Percentiles rank a stretch among this genome's conserved stretches.
Conservation (phyloP, 2,797 vertebrate genomes). For the Cyclura pinguis region DNA sequence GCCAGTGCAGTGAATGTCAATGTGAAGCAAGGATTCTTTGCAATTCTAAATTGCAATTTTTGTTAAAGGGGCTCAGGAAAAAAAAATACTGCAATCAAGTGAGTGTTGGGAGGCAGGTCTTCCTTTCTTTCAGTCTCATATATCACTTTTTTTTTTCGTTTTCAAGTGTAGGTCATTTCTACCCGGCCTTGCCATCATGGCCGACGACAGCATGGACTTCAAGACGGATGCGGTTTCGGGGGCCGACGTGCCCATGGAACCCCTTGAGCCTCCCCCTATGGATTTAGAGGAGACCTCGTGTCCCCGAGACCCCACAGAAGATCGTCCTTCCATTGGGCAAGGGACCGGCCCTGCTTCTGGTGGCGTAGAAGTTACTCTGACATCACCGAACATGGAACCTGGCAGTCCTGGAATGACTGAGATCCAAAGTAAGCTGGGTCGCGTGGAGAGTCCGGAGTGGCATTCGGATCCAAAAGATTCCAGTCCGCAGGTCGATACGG, state of each 20-base stretch:
- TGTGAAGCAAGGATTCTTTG: no score
- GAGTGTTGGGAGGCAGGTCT: background rate
- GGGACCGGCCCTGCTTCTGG: accelerated
- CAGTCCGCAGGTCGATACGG: background rate
- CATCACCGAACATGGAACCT: background rate
- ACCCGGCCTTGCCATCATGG: background rate
- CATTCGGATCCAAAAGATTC: background rate
- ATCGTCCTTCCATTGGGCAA: accelerated
- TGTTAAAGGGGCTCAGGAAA: no score
- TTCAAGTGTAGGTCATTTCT: background rate
- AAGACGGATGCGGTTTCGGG: background rate
- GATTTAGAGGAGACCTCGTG: constrained; percentile 60
- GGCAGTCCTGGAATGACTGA: accelerated
- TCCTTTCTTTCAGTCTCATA: no score
- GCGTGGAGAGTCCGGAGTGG: background rate
- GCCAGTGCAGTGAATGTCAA: no score
- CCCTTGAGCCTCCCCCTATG: constrained; percentile 58
- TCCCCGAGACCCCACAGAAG: background rate
- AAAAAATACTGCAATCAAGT: no score
- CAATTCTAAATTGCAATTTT: no score
- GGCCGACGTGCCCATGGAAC: background rate
- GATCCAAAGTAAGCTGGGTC: background rate
- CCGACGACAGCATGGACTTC: constrained; percentile 56
- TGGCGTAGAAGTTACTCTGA: accelerated
- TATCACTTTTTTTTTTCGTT: background rate